Evolutionary conservation across 2,113 vertebrate species (phyloP).

Genomic region (Mustela lutreola): DNA sequence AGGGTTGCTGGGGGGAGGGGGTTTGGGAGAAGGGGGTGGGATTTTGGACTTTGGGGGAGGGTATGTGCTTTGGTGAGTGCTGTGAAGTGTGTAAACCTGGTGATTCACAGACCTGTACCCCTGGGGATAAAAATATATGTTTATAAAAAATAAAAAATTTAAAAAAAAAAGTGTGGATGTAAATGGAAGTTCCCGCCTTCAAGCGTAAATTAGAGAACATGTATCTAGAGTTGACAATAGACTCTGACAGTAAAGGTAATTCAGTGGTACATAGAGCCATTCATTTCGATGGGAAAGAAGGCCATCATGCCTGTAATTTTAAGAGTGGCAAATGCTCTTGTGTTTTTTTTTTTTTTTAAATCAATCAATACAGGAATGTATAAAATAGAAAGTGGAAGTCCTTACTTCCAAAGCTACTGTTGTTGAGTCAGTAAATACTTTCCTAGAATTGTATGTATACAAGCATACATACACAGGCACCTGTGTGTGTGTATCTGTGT

Average conservation of each 20-base stretch:
- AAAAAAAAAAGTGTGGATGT: not conserved
- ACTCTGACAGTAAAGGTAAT: not conserved
- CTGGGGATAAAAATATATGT: no score
- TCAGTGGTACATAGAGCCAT: not conserved
- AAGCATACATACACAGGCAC: not conserved
- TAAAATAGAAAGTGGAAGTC: not conserved
- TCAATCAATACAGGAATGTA: not conserved
- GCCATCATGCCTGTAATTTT: constrained; percentile 6
- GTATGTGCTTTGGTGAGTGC: no score
- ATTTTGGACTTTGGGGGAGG: no score
- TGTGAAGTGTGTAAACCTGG: no score
- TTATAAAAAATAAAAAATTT: no score
- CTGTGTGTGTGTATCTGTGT: not conserved
- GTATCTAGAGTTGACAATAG: not conserved
- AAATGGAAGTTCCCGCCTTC: not conserved
- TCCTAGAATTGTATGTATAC: not conserved
- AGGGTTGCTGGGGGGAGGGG: no score
- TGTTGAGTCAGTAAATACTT: constrained; percentile 25
- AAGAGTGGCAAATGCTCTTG: not conserved
- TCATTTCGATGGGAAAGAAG: not conserved
- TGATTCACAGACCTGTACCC: no score
- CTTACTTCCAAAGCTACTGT: not conserved
- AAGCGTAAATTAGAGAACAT: constrained; percentile 31
- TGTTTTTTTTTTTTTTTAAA: not conserved
- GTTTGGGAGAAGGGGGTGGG: no score